Conservation (phyloP, 2,888 invertebrate genomes). For the Xylocampa areola region DNA sequence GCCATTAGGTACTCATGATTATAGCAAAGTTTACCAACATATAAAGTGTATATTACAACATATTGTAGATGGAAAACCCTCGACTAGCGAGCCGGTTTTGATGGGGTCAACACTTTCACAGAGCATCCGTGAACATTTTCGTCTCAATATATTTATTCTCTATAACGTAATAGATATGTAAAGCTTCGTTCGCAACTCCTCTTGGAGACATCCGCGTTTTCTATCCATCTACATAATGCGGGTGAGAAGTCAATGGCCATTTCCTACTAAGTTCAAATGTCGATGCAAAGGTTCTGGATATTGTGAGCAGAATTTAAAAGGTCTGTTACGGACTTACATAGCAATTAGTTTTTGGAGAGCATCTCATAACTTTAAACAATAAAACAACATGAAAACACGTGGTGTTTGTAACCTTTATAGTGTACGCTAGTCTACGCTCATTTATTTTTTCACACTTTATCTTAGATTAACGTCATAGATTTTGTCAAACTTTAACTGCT, state of each 20-base stretch:
- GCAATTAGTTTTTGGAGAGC: too few species aligned
- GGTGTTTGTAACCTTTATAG: too few species aligned
- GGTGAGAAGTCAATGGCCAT: constrained; percentile 45
- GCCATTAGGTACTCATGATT: constrained; percentile 18
- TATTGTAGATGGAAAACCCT: constrained; percentile 51
- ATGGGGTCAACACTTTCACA: constrained; percentile 83
- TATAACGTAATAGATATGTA: constrained; percentile 70
- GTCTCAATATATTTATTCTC: constrained; percentile 67
- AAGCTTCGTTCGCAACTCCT: constrained; percentile 23
- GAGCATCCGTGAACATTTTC: constrained; percentile 71
- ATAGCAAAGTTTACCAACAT: constrained; percentile 34
- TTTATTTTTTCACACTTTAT: too few species aligned
- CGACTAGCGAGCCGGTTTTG: constrained; percentile 71
- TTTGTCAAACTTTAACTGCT: too few species aligned
- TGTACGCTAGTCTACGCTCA: too few species aligned
- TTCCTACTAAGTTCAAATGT: constrained; percentile 1
- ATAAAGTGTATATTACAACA: constrained; percentile 54
- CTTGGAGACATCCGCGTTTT: constrained; percentile 44
- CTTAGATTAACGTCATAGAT: too few species aligned
- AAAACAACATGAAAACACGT: too few species aligned
- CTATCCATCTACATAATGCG: constrained; percentile 39
- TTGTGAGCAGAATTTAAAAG: too few species aligned
- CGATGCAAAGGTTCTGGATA: constrained; percentile 3
- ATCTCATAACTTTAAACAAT: too few species aligned
- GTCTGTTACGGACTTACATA: too few species aligned